Evolutionary conservation across 2,888 invertebrate genomes (phyloP), one percentile per base, ranked within the genome.

Genomic region (Carcina quercana): DNA sequence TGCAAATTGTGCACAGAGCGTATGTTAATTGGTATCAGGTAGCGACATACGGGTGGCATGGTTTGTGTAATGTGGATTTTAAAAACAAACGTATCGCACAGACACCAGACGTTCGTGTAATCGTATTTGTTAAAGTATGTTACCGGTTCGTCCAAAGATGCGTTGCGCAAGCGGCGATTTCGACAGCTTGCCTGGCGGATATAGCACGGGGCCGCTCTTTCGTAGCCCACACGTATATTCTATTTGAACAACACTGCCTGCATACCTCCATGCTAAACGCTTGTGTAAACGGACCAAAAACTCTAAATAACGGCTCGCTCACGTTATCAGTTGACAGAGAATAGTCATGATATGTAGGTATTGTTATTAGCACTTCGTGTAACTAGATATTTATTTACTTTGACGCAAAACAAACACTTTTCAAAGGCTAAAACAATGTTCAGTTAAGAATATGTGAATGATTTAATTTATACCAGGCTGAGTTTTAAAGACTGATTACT

Each of bases 121-220:
- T n/a, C n/a, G n/a, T n/a, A n/a, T 54, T 53, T 57, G 50, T 52
- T 52, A 49, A 56, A 57, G 58, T 64, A 41, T 62, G 62, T 65
- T 67, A 66, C 63, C 64, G 64, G 66, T 64, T 60, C 60, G 67
- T 69, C 67, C 59, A 59, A 69, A 74, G 66, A 65, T 52, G 54
- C 45, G 59, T 79, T 79, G 67, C 69, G 73, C 60, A 76, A 79
- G 61, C 57, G 59, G 47, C 54, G 53, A 68, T 82, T 80, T 73
- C 82, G 57, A 74, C 72, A 79, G 62, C 56, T 59, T 47, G 39
- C 58, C 7, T 17, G 51, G 49, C 58, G 63, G 75, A 82, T 79
- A 80, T 76, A 61, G 80, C 74, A 78, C 80, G 74, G 80, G 80
- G 80, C 68, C 80, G 64, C 52, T 72, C 66, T 69, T 72, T 73